Percentiles rank a stretch among this genome's conserved stretches.
These are phyloP conservation scores for Chrysogorgia sp. DNA, from an alignment of 92 coral and sea anemone species.

Conservation along the genomic window DNA sequence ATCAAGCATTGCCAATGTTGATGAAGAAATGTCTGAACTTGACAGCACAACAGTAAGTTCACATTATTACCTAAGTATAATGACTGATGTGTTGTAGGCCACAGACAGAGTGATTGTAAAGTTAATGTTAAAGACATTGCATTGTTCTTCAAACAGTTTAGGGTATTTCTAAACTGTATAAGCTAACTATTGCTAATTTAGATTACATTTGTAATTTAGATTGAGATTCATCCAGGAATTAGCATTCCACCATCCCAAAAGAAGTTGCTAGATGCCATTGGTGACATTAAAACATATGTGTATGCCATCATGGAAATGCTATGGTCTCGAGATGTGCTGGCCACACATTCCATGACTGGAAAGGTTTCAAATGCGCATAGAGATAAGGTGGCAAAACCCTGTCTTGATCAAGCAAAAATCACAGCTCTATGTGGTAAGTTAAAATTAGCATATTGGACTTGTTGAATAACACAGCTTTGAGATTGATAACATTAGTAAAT, in stretches of 20 bases:
- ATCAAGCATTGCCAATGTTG: no score
- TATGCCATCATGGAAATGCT: conserved; percentile 20
- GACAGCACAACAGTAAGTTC: no score
- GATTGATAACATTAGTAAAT: neutral
- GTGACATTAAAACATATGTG: neutral
- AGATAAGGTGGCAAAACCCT: conserved; percentile 8
- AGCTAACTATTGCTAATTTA: no score
- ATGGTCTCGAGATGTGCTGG: conserved; percentile 39
- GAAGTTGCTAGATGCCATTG: neutral
- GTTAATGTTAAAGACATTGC: no score
- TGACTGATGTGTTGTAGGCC: no score
- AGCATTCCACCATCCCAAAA: neutral
- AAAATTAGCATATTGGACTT: neutral
- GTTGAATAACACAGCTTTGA: neutral
- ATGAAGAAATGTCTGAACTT: no score
- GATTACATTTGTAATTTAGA: neutral
- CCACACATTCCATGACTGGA: conserved; percentile 21
- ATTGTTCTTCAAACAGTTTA: no score
- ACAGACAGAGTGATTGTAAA: no score
- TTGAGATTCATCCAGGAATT: conserved; percentile 15
- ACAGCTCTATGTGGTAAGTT: neutral
- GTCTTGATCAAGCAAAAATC: conserved; percentile 7
- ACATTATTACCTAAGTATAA: no score
- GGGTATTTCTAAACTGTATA: no score
- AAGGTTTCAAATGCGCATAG: conserved; percentile 15